Base-by-base conservation (phyloP, 1,140 invertebrate genomes). In the Prorops nasuta region DNA sequence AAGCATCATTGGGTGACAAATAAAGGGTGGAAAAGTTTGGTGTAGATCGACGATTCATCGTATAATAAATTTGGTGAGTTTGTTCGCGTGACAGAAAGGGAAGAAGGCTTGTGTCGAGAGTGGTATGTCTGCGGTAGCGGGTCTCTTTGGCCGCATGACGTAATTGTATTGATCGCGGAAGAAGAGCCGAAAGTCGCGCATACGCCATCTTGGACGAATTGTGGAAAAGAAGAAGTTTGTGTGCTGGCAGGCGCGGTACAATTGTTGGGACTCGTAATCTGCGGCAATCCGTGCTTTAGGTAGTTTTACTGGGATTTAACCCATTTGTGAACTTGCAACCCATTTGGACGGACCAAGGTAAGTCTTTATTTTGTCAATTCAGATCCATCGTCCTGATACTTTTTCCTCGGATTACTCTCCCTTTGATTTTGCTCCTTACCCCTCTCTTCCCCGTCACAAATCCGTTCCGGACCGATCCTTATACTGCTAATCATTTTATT, bases 291-390 rank as follows among this genome's bases (percentile, higher is more conserved):
- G 73, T 73, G 75, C 71, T 56, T 69, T 72, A 67, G 67, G 66
- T 76, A 72, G 60, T 72, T 74, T 74, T 61, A 72, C 71, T 74
- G 69, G 77, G 76, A 77, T 76, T 77, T 71, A 77, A 81, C 78
- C 77, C 77, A 75, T 77, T 83, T 82, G 71, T 81, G 75, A 78
- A 79, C 74, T 78, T 71, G 77, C 72, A 76, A 83, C 83, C 82
- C 82, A 83, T 83, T 81, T 82, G 83, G 80, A 84, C 83, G 83
- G 82, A 84, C 83, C 83, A 82, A 83, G 79, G 82, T 84, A 71
- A 76, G 66, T 60, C 37, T 8, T 57, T 69, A 72, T 74, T 76
- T 70, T 47, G 35, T 56, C 28, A 32, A 49, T 60, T 50, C 38
- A n/a, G 17, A 15, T 35, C 43, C 24, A 20, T 38, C n/a, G 18